These are phyloP conservation scores for Papilio polytes DNA, from an alignment of 1,140 invertebrate genomes.

Conservation along the genomic window DNA sequence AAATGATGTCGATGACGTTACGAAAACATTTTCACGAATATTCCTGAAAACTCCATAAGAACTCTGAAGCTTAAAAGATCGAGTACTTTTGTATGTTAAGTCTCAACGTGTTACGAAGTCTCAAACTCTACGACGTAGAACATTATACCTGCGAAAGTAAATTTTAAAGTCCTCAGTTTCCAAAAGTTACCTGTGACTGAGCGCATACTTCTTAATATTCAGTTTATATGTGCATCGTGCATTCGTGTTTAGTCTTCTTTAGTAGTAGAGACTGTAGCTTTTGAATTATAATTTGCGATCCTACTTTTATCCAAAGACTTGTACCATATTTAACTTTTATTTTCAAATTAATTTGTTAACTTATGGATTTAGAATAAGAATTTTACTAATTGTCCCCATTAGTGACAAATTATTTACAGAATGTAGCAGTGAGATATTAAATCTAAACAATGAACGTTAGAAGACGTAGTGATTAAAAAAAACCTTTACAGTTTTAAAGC, in stretches of 20 bases:
- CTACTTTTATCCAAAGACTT: background rate
- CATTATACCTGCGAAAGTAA: slow-evolving; percentile 8
- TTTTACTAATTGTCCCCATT: no score
- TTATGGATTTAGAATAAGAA: no score
- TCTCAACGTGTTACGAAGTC: background rate
- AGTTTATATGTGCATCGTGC: background rate
- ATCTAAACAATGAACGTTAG: background rate
- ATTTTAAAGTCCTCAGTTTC: slow-evolving; percentile 13
- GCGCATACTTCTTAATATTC: slow-evolving; percentile 18
- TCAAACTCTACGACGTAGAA: background rate
- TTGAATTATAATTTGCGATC: background rate
- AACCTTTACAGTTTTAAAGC: background rate
- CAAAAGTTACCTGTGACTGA: slow-evolving; percentile 21
- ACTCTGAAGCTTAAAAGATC: background rate
- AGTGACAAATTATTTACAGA: no score
- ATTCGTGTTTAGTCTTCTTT: background rate
- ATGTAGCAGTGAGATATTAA: no score
- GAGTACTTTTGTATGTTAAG: slow-evolving; percentile 11
- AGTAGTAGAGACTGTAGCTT: background rate
- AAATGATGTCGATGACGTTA: no score
- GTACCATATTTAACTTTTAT: no score
- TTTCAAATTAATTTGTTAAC: no score
- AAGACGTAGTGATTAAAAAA: background rate
- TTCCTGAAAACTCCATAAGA: no score
- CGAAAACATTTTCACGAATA: no score